Base-by-base conservation (phyloP, 1,140 invertebrate species). In the Cylas formicarius region DNA sequence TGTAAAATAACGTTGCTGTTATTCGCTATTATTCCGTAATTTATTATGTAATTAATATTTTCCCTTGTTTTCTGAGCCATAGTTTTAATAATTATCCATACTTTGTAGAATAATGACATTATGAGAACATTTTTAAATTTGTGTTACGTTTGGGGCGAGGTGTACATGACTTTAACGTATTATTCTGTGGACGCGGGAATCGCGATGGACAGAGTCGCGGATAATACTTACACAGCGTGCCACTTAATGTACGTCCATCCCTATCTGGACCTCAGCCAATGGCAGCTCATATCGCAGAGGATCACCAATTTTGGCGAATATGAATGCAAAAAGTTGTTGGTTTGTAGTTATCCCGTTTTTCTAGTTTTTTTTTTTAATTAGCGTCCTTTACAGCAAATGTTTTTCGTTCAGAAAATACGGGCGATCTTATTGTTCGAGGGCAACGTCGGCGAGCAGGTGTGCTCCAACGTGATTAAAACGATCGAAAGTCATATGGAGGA, bases 241-340 rank as follows among this genome's bases (percentile, higher is more conserved):
- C 60, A 61, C 49, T 48, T 63, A 17, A 50, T 53, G 5, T 62
- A 56, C 48, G 28, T 64, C 20, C 62, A 64, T 46, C 43, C 56
- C 13, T 66, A 63, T 48, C 35, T 65, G 18, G 52, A 48, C 6
- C 37, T 50, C 2, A 50, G 56, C 35, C 54, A 63, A 29, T 65
- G 63, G 63, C 53, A 56, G 34, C 36, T 58, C 18, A 56, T 65
- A 44, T 57, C 55, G 6, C 53, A 65, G 52, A 56, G 63, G 34
- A 60, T 65, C 24, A 58, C 37, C n/a, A 65, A 65, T 59, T 65
- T 65, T 49, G 63, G 63, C 22, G 55, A 60, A 46, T 31, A 42
- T 29, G 50, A 53, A 18, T 65, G 61, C 42, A 62, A 62, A 48
- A 22, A 53, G 40, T 49, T 59, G 10, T 52, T 63, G 58, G 61